Base-by-base conservation (phyloP, 2,797 vertebrate species). In the Tapera naevia region DNA sequence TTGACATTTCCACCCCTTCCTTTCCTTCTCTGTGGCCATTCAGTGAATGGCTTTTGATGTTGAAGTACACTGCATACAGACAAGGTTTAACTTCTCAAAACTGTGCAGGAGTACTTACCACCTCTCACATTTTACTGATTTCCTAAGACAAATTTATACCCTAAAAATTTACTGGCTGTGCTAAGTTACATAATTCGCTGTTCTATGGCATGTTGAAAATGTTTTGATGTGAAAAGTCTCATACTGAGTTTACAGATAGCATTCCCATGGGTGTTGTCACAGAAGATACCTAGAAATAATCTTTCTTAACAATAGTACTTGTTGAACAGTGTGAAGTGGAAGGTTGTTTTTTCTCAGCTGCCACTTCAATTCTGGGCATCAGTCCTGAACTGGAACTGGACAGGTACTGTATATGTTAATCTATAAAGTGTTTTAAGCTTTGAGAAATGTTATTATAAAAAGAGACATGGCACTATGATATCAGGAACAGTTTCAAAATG, bases 351-450 rank as follows among this genome's bases (percentile, higher is more conserved):
- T 86, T 41, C 51, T 91, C 46, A 10, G 30, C 11, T 91, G 73
- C 37, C 1, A 0, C 48, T 93, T 75, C 5, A 3, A 86, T 88
- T 81, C 66, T 86, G 43, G 54, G 18, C 15, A 86, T 84, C 75
- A 90, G 51, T 56, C 66, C 33, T 73, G 86, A 88, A 56, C 50
- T 84, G 28, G 46, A 94, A 70, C 37, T 65, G 93, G 73, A 88
- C 76, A 82, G 5, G 7, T 18, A 65, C 28, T 50, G n/a, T n/a
- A 51, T 80, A 51, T 58, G 64, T 88, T 94, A 95, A 95, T 88
- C 84, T 76, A 67, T 53, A 74, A 89, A 91, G 72, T 72, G 54
- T 51, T 81, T 86, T 83, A 95, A 86, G 89, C 69, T 94, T 94
- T 83, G 75, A 91, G 54, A 94, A 95, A 53, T n/a, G 10, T 32